Conservation (phyloP, 1,140 invertebrate genomes). For the Brachystomella parvula region DNA sequence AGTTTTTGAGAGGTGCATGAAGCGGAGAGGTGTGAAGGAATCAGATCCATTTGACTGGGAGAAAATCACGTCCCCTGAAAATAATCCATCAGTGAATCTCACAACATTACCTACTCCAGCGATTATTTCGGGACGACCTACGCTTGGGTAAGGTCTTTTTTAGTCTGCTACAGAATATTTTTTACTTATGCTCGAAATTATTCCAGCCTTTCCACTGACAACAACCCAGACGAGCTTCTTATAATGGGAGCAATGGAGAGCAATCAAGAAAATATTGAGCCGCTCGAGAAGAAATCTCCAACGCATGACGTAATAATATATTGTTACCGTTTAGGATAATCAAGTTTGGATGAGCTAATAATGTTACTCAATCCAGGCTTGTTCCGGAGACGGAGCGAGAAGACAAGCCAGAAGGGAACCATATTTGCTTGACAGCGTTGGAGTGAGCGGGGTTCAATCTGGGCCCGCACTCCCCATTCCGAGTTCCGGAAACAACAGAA, state of each 20-base stretch:
- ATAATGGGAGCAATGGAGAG: slow-evolving; percentile 49
- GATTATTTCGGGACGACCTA: slow-evolving; percentile 38
- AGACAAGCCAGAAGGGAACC: slow-evolving; percentile 41
- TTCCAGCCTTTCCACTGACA: slow-evolving; percentile 45
- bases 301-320: background rate
- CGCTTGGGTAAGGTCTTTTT: slow-evolving; percentile 25
- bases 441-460: slow-evolving; percentile 35
- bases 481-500: slow-evolving; percentile 28
- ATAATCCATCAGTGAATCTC: slow-evolving; percentile 39
- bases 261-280: slow-evolving; percentile 63
- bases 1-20: slow-evolving; percentile 89
- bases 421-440: slow-evolving; percentile 39
- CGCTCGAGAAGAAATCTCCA: slow-evolving; percentile 33
- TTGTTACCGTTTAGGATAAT: no score
- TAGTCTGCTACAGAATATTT: background rate
- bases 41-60: slow-evolving; percentile 95
- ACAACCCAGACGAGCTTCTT: slow-evolving; percentile 43
- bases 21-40: slow-evolving; percentile 78
- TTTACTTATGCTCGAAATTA: background rate
- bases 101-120: slow-evolving; percentile 42
- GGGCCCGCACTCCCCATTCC: slow-evolving; percentile 31
- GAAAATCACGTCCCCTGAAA: slow-evolving; percentile 49
- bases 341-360: background rate
- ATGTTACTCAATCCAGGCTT: background rate
- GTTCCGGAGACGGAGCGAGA: slow-evolving; percentile 38